Conservation (phyloP, 2,113 vertebrate species). For the Daubentonia madagascariensis region DNA sequence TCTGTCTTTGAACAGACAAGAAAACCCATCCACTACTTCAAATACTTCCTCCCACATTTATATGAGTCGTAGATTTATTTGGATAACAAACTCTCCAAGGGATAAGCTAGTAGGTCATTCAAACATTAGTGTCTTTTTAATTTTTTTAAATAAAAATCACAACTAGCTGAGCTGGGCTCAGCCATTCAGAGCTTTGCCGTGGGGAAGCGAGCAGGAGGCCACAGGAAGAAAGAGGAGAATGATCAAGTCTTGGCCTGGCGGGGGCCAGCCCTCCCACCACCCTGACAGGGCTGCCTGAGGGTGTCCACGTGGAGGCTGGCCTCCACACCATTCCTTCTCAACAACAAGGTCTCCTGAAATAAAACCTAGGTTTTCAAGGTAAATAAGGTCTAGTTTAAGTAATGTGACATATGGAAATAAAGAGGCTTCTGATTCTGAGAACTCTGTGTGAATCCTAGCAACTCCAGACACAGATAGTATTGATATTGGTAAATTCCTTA, state of each 20-base stretch:
- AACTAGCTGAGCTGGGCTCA: background rate
- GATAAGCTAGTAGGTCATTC: background rate
- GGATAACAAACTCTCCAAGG: background rate
- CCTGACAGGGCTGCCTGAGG: background rate
- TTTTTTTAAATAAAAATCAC: background rate
- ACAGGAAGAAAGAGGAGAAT: background rate
- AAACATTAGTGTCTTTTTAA: background rate
- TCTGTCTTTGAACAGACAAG: background rate
- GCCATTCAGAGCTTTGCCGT: background rate
- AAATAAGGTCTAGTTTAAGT: background rate
- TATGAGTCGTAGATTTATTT: background rate
- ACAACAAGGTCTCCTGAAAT: background rate
- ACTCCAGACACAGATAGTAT: background rate
- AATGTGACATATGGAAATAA: background rate
- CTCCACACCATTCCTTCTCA: background rate
- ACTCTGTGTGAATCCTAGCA: background rate
- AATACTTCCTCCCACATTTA: background rate
- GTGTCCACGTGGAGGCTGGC: no score
- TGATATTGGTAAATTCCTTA: background rate
- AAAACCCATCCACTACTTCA: background rate
- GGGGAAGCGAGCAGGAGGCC: background rate
- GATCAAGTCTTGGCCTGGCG: background rate
- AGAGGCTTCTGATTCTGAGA: background rate
- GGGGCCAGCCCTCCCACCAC: background rate
- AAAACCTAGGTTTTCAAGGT: background rate